These are phyloP conservation scores for Colistium nudipinnis DNA, from an alignment of 2,113 vertebrate species.

Conservation along the genomic window DNA sequence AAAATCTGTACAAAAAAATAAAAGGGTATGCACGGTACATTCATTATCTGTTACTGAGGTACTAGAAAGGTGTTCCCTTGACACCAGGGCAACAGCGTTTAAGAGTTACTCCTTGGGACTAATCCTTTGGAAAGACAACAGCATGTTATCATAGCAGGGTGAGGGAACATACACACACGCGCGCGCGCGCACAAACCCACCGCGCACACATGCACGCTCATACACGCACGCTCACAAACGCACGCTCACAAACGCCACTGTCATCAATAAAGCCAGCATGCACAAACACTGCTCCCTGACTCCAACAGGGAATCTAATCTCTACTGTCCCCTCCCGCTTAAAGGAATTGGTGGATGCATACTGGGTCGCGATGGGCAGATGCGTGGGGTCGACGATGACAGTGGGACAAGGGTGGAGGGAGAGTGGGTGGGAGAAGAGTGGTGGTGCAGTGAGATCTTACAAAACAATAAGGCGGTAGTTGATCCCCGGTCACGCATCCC, in stretches of 20 bases:
- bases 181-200: neutral
- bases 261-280: constrained; percentile 68
- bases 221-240: constrained; percentile 9
- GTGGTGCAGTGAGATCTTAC: constrained; percentile 34
- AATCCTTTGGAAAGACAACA: constrained; percentile 79
- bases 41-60: constrained; percentile 90
- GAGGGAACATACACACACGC: constrained; percentile 39
- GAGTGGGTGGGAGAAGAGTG: constrained; percentile 22
- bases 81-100: constrained; percentile 79
- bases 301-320: constrained; percentile 54
- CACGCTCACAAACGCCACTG: neutral
- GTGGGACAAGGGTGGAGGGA: constrained; percentile 31
- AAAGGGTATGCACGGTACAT: constrained; percentile 85
- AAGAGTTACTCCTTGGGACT: constrained; percentile 77
- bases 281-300: constrained; percentile 51
- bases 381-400: constrained; percentile 43
- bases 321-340: constrained; percentile 45
- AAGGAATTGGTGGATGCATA: constrained; percentile 59
- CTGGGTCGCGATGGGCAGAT: constrained; percentile 51
- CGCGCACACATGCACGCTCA: constrained; percentile 2
- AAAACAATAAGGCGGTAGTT: constrained; percentile 51
- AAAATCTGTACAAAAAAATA: constrained; percentile 84
- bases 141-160: constrained; percentile 64
- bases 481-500: constrained; percentile 37
- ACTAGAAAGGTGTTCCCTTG: constrained; percentile 84